These are phyloP conservation scores for Megalops atlanticus DNA, from an alignment of 2,113 vertebrate species.

Conservation along the genomic window DNA sequence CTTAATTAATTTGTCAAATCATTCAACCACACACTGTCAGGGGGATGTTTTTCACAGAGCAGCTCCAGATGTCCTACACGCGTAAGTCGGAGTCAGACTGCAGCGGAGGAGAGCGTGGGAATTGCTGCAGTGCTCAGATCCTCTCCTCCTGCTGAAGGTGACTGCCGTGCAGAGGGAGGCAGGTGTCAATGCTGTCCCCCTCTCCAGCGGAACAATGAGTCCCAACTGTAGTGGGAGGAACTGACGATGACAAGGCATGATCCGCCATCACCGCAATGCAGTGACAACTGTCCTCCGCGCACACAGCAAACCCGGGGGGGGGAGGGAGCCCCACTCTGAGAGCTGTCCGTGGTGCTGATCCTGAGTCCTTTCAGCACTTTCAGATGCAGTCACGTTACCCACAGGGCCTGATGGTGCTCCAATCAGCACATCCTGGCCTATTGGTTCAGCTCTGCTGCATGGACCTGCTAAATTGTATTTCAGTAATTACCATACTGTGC, in stretches of 20 bases:
- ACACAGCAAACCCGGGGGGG: neutral
- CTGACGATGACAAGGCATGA: constrained; percentile 34
- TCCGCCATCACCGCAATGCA: constrained; percentile 52
- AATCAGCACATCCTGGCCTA: neutral
- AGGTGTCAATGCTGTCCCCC: constrained; percentile 29
- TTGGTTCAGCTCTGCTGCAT: no score
- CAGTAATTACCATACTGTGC: no score
- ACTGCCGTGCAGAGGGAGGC: constrained; percentile 19
- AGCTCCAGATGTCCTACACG: no score
- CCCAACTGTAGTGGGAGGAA: constrained; percentile 15
- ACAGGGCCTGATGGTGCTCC: neutral
- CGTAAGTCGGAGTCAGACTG: no score
- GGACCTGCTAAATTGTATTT: neutral
- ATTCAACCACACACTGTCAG: no score
- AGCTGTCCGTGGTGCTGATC: constrained; percentile 26
- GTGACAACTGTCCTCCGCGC: constrained; percentile 1
- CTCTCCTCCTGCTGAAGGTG: constrained; percentile 17
- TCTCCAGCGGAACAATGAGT: constrained; percentile 33
- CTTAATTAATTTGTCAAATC: no score
- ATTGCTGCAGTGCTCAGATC: neutral
- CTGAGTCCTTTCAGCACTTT: neutral
- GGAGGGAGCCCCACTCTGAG: constrained; percentile 10
- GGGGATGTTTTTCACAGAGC: no score
- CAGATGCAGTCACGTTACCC: neutral
- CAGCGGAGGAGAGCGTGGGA: neutral